Percentiles rank a stretch among this genome's conserved stretches.
Conservation (phyloP, 2,797 vertebrate species). For the Spheniscus humboldti region DNA sequence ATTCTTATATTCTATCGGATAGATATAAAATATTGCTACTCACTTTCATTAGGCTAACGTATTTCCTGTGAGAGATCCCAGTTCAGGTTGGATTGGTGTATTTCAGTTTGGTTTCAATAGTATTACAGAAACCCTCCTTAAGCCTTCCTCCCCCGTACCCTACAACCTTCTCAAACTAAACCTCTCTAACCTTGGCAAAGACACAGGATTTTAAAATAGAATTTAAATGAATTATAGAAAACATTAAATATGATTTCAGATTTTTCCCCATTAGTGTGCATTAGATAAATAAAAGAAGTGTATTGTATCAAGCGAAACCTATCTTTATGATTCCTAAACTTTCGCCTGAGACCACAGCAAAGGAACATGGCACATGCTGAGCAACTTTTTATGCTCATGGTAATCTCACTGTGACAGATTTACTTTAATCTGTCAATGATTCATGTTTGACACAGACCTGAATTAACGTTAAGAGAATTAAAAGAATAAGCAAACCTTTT, state of each 20-base stretch:
- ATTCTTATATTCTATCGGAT: neutral
- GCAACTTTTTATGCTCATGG: neutral
- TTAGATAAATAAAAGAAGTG: neutral
- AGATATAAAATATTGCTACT: neutral
- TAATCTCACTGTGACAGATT: constrained; percentile 37
- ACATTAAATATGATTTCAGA: neutral
- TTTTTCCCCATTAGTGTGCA: neutral
- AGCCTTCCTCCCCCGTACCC: neutral
- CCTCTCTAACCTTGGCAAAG: neutral
- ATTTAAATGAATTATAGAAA: neutral
- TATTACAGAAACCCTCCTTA: neutral
- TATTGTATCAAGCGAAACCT: neutral
- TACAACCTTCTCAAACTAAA: neutral
- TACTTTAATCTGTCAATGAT: constrained; percentile 25
- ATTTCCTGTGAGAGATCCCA: neutral
- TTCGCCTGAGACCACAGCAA: constrained; percentile 6
- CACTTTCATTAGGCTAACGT: neutral
- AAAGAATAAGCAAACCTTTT: constrained; percentile 12
- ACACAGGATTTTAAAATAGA: neutral
- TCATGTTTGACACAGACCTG: constrained; percentile 21
- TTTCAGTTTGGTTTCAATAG: neutral
- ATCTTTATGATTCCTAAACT: neutral
- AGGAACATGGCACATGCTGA: neutral
- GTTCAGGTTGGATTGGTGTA: neutral
- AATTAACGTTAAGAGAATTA: constrained; percentile 34